These are phyloP conservation scores for Erannis defoliaria DNA, from an alignment of 2,888 invertebrate species.

Conservation along the genomic window DNA sequence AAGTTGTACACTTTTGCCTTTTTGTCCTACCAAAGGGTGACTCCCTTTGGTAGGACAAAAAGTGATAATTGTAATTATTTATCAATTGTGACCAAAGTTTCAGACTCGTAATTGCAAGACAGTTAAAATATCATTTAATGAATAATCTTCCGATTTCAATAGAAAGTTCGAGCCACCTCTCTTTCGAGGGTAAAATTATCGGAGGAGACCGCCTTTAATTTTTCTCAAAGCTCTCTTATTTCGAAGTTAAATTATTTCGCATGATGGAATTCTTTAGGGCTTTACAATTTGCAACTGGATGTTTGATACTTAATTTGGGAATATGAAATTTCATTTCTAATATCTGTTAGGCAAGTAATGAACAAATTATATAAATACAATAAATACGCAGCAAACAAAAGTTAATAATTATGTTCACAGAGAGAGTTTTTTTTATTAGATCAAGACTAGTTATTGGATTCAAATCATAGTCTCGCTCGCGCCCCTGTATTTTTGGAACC, in stretches of 20 bases:
- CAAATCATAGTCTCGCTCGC: too few species aligned
- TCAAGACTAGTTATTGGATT: too few species aligned
- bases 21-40: conserved; percentile 79
- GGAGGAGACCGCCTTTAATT: conserved; percentile 66
- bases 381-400: too few species aligned
- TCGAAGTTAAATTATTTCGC: conserved; percentile 78
- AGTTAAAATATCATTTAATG: conserved; percentile 80
- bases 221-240: conserved; percentile 68
- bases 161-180: conserved; percentile 60
- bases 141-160: conserved; percentile 75
- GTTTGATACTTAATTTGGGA: conserved; percentile 63
- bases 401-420: background rate
- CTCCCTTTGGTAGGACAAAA: conserved; percentile 42
- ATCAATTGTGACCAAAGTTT: conserved; percentile 82
- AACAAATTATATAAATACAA: conserved; percentile 9
- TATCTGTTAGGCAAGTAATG: conserved; percentile 7
- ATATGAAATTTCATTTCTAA: conserved; percentile 45
- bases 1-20: conserved; percentile 81
- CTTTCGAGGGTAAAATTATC: conserved; percentile 67
- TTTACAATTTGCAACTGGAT: conserved; percentile 66
- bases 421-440: background rate
- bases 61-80: conserved; percentile 85
- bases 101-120: conserved; percentile 76
- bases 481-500: too few species aligned
- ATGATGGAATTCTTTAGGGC: conserved; percentile 72